Evolutionary conservation across 2,888 invertebrate species (phyloP), one percentile per base, ranked within the genome.

Genomic region (Eupithecia exiguata): DNA sequence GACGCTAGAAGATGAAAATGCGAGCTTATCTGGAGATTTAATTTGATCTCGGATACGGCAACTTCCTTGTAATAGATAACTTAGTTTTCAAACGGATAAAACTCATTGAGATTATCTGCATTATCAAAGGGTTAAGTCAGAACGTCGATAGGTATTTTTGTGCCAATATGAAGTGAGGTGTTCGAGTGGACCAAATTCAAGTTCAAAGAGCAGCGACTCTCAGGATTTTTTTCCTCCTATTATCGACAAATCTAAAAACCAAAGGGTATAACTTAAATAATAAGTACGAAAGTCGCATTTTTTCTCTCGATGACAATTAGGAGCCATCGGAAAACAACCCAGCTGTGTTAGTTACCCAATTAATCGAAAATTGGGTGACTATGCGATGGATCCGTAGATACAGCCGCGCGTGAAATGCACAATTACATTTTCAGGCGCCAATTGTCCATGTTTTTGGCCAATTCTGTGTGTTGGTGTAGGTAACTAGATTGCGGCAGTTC

Each of bases 11-110:
- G 73, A 65, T 70, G 76, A 73, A 75, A 74, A 72, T 72, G 66
- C 71, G 58, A 53, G 67, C 77, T 79, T 79, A 77, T 79, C 70
- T 76, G 70, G 36, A 75, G 74, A 75, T 79, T 78, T 83, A 80
- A 82, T 81, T 84, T 82, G 75, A 80, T 82, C 79, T 69, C 68
- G 62, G 74, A 74, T 74, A 61, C 53, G 9, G 38, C 0, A 65
- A 65, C 63, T 65, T n/a, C 63, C 36, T 65, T 65, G 63, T 36
- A 36, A 38, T 65, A 65, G 25, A 25, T 58, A 53, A 53, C n/a
- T 53, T 25, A 65, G 38, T 65, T 63, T 63, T 18, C 21, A 65
- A 65, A 65, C n/a, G 12, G 36, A 65, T 65, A 38, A 65, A 25
- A 21, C n/a, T 65, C 38, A 38, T 36, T 36, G 36, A 36, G 63